Conservation (phyloP, 1,140 invertebrate genomes). For the Tetranychus cinnabarinus region DNA sequence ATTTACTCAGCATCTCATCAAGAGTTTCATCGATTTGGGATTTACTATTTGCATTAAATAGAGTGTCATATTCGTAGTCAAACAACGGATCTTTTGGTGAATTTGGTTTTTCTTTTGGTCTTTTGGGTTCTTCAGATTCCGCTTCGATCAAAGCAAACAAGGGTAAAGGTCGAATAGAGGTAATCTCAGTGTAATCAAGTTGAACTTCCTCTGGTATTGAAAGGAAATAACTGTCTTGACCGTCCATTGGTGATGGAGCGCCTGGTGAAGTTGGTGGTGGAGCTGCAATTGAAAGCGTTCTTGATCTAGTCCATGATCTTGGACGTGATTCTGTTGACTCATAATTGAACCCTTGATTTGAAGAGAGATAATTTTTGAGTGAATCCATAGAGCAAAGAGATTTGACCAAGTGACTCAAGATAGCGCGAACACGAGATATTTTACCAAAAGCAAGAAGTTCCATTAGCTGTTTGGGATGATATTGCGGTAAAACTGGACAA, state of each 20-base stretch:
- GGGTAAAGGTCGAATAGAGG: conserved; percentile 82
- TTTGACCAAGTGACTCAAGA: conserved; percentile 79
- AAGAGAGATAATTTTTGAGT: background rate
- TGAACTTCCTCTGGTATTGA: conserved; percentile 49
- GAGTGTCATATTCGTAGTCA: conserved; percentile 17
- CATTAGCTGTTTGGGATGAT: conserved; percentile 96
- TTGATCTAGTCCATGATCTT: conserved; percentile 44
- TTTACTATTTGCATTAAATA: conserved; percentile 16
- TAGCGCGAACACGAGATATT: conserved; percentile 89
- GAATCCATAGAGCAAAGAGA: conserved; percentile 17
- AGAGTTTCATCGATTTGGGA: conserved; percentile 47
- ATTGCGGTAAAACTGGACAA: conserved; percentile 91
- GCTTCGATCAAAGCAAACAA: conserved; percentile 82
- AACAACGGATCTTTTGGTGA: background rate
- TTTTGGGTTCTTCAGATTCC: conserved; percentile 26
- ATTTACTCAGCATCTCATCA: conserved; percentile 33
- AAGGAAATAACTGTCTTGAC: conserved; percentile 10
- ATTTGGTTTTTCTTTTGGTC: background rate
- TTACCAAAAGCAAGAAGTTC: conserved; percentile 96
- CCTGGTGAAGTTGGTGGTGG: conserved; percentile 13
- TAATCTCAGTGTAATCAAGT: conserved; percentile 83
- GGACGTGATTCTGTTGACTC: conserved; percentile 2
- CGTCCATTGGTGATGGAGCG: conserved; percentile 28
- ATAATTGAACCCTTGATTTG: background rate
- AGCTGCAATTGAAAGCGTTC: conserved; percentile 40